Conservation (phyloP, 2,113 vertebrate genomes). For the Nothocercus nigrocapillus region DNA sequence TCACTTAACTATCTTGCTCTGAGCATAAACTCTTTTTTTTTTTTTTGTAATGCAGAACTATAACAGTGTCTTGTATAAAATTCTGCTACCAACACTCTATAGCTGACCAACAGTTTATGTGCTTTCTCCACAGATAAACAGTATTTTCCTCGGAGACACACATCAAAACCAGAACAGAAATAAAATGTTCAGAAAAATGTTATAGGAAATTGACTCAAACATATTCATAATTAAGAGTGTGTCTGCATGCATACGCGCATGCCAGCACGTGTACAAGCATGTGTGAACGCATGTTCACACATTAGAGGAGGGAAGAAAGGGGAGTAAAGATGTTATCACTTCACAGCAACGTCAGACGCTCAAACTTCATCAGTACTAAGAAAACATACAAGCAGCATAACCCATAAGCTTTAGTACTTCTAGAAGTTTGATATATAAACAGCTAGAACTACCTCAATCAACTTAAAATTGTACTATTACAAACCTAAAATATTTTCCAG, state of each 20-base stretch:
- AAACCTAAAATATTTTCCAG: conserved; percentile 17
- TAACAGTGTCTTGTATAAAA: not conserved
- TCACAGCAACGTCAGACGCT: not conserved
- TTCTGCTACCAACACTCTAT: not conserved
- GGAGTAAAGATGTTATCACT: not conserved
- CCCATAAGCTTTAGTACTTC: not conserved
- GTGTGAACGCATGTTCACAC: not conserved
- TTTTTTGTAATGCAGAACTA: not conserved
- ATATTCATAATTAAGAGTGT: not conserved
- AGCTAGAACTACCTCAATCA: not conserved
- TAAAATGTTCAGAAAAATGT: not conserved
- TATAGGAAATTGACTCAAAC: not conserved
- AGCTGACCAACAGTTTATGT: not conserved
- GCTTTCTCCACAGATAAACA: not conserved
- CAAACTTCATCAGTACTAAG: not conserved
- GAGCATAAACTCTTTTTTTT: too few relatives aligned
- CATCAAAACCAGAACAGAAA: not conserved
- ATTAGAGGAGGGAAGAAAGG: not conserved
- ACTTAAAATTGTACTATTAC: not conserved
- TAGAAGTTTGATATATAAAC: not conserved
- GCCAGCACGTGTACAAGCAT: accelerated
- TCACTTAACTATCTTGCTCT: too few relatives aligned
- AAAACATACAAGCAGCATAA: not conserved
- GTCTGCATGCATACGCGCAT: too few relatives aligned
- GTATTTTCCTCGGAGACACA: not conserved